Evolutionary conservation across 35 echinoderm and acorn worm genomes (phyloP).

Genomic region (Anneissia japonica): DNA sequence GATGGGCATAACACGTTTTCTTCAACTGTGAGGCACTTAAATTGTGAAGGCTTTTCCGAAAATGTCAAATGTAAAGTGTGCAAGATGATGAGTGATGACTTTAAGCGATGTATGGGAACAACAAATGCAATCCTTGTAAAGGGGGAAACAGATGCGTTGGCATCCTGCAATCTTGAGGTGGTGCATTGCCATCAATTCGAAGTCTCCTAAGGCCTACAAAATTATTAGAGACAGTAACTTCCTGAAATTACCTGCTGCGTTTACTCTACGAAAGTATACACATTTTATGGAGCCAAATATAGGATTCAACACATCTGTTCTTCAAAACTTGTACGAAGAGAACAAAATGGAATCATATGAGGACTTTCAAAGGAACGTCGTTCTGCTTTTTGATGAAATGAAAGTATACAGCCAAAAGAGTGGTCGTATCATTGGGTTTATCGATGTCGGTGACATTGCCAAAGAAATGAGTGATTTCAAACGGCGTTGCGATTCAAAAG

Average conservation of each 20-base stretch:
- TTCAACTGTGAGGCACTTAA: too few species aligned
- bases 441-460: conserved; percentile 12
- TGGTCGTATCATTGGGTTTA: conserved; percentile 35
- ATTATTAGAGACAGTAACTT: conserved; percentile 25
- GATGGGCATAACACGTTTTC: too few species aligned
- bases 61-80: too few species aligned
- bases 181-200: conserved; percentile 30
- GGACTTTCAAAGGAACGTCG: conserved; percentile 35
- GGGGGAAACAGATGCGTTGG: conserved; percentile 15
- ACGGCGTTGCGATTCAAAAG: neutral
- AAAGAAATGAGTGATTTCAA: conserved; percentile 12
- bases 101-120: conserved; percentile 51
- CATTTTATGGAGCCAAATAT: neutral
- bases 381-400: conserved; percentile 46
- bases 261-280: neutral
- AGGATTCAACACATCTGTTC: conserved; percentile 20
- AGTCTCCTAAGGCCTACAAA: conserved; percentile 42
- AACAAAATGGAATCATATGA: neutral
- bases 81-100: too few species aligned
- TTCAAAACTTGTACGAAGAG: conserved; percentile 3
- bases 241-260: neutral
- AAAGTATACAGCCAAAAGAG: conserved; percentile 20
- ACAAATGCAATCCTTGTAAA: conserved; percentile 1
- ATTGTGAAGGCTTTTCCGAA: too few species aligned
- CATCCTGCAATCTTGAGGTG: conserved; percentile 38